Conservation (phyloP, 2,113 vertebrate species). For the Pyrgilauda ruficollis region DNA sequence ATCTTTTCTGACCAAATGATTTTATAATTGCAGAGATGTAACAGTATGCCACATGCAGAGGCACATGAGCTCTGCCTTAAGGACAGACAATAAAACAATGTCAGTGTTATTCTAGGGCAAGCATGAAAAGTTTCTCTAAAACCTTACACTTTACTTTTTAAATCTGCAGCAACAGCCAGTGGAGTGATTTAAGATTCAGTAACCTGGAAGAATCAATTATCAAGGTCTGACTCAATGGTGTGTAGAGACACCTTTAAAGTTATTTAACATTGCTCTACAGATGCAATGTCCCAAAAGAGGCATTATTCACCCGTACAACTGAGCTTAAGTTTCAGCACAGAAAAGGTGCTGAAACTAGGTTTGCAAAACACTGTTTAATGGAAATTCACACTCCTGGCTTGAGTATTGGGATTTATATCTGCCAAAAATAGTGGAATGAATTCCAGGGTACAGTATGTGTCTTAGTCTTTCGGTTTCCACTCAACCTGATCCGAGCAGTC, state of each 20-base stretch:
- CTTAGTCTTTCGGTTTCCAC: background rate
- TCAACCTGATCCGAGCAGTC: background rate
- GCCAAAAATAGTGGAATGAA: background rate
- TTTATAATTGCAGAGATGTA: background rate
- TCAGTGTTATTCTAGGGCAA: background rate
- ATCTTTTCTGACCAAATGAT: background rate
- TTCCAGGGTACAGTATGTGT: background rate
- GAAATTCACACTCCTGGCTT: background rate
- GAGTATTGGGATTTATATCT: background rate
- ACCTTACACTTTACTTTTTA: background rate
- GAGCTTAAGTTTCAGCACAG: background rate
- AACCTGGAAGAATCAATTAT: background rate
- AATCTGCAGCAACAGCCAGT: background rate
- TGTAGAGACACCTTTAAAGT: background rate
- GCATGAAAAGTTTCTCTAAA: background rate
- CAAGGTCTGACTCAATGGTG: background rate
- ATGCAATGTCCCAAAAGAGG: background rate
- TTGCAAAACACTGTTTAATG: background rate
- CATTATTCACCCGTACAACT: background rate
- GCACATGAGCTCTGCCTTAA: background rate
- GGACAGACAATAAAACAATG: background rate
- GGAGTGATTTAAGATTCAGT: background rate
- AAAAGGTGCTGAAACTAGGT: background rate
- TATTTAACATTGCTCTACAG: background rate
- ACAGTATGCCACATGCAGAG: rapidly evolving